Base-by-base conservation (phyloP, 2,113 vertebrate species). In the Pelvicachromis taeniatus region DNA sequence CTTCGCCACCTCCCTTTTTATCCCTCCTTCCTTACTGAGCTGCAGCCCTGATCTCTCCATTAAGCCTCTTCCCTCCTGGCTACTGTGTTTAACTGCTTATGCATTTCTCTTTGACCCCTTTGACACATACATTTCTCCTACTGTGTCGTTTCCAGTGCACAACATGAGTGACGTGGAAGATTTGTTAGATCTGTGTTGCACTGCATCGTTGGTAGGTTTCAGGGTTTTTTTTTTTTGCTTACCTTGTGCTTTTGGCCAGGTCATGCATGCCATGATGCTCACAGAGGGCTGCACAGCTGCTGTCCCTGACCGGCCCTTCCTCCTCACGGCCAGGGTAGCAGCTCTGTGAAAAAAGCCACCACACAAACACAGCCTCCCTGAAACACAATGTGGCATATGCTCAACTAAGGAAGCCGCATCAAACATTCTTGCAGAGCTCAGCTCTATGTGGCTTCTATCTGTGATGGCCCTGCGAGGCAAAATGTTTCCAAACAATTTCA, bases 401-500 rank as follows among this genome's bases (percentile, higher is more conserved):
- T 95, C 82, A 80, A 81, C 88, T 89, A 84, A 88, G 94, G 90
- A 86, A 78, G 89, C 86, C 7, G 58, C 91, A 70, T 94, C 92
- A 90, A 33, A 87, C 85, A 73, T 92, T 94, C 85, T 87, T 93
- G 95, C 94, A 84, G 89, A 93, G 87, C 93, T 95, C 94, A 95
- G 95, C 95, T 91, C 85, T 90, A 61, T 38, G 86, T 17, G 85
- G 81, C 84, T 79, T 23, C 86, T 78, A 83, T 40, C 81, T 8
- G 5, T 77, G 90, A 94, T 81, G 86, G 75, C 87, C 96, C 94
- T 89, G 84, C 82, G 48, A 94, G 94, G 96, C 96, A 94, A 89
- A 96, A 96, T 82, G 94, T 95, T 96, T 97, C 95, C 94, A 96
- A 96, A 95, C 87, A 91, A 87, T 94, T 95, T 89, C 56, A 89